These are phyloP conservation scores for Aphrocallistes beatrix DNA, from an alignment of 37 sponge, comb jelly and placozoan genomes.

Conservation along the genomic window DNA sequence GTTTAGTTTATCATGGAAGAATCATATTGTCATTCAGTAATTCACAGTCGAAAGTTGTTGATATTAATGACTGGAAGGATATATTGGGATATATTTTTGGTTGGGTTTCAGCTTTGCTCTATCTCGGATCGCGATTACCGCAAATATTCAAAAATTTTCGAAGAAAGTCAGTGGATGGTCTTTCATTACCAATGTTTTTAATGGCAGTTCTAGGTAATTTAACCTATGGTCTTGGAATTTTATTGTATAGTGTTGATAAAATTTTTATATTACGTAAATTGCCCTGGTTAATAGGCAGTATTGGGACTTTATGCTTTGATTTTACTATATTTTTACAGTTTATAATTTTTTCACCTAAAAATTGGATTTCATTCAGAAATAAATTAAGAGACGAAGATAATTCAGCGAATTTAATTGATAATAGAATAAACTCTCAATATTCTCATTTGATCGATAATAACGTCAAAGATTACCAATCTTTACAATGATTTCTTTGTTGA, in stretches of 20 bases:
- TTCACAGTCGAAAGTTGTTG: not conserved
- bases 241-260: slow-evolving; percentile 32
- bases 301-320: slow-evolving; percentile 39
- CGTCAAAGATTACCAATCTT: no score
- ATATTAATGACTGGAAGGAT: not conserved
- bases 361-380: no score
- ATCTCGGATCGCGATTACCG: slow-evolving; percentile 31
- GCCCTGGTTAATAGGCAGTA: slow-evolving; percentile 57
- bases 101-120: slow-evolving; percentile 36
- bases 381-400: no score
- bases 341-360: not conserved
- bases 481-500: no score
- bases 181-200: slow-evolving; percentile 39
- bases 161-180: slow-evolving; percentile 42
- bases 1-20: not conserved
- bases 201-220: slow-evolving; percentile 44
- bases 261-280: slow-evolving; percentile 37
- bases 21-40: not conserved
- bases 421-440: no score
- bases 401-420: no score
- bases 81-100: slow-evolving; percentile 40
- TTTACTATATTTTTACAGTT: slow-evolving; percentile 30
- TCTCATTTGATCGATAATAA: no score
- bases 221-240: slow-evolving; percentile 39
- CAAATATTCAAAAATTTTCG: slow-evolving; percentile 53